These are phyloP conservation scores for Tenebrio molitor DNA, from an alignment of 1,140 invertebrate species.

Conservation along the genomic window DNA sequence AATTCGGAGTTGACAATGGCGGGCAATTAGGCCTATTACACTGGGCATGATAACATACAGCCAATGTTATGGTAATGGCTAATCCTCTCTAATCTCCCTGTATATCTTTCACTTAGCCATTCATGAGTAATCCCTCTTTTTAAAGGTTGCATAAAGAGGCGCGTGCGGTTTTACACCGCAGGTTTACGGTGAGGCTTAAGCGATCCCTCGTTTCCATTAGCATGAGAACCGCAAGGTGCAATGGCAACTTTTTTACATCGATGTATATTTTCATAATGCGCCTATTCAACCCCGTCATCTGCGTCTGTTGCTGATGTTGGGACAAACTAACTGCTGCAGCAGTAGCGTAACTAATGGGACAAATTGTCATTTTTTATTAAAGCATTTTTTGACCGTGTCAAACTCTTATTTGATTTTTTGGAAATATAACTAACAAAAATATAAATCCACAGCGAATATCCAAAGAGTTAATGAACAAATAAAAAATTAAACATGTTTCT, in stretches of 20 bases:
- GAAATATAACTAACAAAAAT: too few species aligned
- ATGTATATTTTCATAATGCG: slow-evolving; percentile 28
- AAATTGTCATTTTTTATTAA: too few species aligned
- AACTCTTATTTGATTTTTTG: too few species aligned
- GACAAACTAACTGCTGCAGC: too few species aligned
- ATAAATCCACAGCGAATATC: too few species aligned
- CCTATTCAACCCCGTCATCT: slow-evolving; percentile 29
- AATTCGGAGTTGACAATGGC: slow-evolving; percentile 10
- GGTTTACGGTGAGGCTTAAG: slow-evolving; percentile 46
- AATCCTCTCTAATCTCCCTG: slow-evolving; percentile 57
- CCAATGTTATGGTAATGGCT: slow-evolving; percentile 56
- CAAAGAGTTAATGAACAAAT: too few species aligned
- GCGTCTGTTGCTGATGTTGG: neutral
- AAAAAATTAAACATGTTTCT: too few species aligned
- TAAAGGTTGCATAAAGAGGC: slow-evolving; percentile 52
- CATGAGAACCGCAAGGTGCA: slow-evolving; percentile 52
- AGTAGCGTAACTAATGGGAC: too few species aligned
- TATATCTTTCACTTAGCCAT: slow-evolving; percentile 61
- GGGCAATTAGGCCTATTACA: slow-evolving; percentile 36
- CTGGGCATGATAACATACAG: slow-evolving; percentile 24
- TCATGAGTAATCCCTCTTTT: slow-evolving; percentile 59
- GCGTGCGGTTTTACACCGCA: slow-evolving; percentile 54
- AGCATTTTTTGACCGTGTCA: too few species aligned
- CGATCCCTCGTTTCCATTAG: slow-evolving; percentile 48
- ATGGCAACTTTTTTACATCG: slow-evolving; percentile 20